Evolutionary conservation across 2,113 vertebrate genomes (phyloP).

Genomic region (Lophura nycthemera): DNA sequence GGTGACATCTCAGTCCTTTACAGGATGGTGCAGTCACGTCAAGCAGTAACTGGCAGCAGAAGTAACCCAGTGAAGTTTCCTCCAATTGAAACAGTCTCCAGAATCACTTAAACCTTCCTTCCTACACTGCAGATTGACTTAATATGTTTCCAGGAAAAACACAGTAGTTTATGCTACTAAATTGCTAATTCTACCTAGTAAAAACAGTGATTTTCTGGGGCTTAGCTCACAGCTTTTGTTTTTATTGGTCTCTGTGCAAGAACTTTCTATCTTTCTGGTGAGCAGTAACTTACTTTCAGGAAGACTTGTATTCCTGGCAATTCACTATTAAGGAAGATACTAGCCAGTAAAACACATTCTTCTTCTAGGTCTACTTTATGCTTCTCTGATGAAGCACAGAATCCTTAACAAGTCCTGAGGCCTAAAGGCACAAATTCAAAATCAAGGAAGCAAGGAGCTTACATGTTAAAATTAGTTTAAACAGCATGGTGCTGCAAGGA

Average conservation of each 20-base stretch:
- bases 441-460: neutral
- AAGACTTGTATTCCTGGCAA: neutral
- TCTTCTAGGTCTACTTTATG: neutral
- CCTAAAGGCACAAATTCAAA: neutral
- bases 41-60: neutral
- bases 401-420: neutral
- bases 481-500: neutral
- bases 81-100: neutral
- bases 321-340: neutral
- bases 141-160: neutral
- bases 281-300: neutral
- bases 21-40: neutral
- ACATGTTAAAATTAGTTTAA: neutral
- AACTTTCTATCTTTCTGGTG: neutral
- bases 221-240: neutral
- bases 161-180: neutral
- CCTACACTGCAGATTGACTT: neutral
- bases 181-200: neutral
- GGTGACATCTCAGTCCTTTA: constrained; percentile 20
- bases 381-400: neutral
- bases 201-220: neutral
- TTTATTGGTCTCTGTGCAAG: neutral
- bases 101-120: neutral
- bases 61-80: neutral
- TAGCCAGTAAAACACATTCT: neutral